A percentile compares a stretch with the other conserved stretches of the same genome.
phyloP scores from a whole-genome alignment of 2,797 vertebrate genomes.

The Brachymystax lenok region DNA sequence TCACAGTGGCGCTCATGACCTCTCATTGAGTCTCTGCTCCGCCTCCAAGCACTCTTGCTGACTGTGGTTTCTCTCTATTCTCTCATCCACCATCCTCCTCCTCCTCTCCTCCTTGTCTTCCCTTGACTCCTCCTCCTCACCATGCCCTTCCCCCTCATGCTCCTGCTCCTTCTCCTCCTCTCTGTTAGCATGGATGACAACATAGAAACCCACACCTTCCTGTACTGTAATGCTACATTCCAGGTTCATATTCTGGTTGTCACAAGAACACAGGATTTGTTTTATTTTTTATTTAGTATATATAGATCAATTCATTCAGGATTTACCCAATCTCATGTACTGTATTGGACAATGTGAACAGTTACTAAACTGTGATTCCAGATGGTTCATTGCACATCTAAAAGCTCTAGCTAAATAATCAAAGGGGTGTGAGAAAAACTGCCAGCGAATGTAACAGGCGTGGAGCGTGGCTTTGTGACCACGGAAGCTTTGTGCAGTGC shows the following conservation, averaged over 20 bases:
- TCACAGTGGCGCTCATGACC: neutral
- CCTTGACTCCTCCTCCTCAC: neutral
- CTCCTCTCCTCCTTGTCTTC: conserved; percentile 6
- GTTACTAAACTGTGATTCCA: conserved; percentile 43
- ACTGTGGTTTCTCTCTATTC: neutral
- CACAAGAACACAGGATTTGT: neutral
- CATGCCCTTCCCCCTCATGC: neutral
- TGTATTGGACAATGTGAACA: conserved; percentile 14
- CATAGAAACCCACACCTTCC: conserved; percentile 61
- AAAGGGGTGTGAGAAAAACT: conserved; percentile 21
- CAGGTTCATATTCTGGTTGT: conserved; percentile 13
- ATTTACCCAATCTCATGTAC: neutral
- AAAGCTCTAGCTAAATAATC: conserved; percentile 30
- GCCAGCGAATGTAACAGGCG: neutral
- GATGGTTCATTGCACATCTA: conserved; percentile 34
- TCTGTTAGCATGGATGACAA: conserved; percentile 59
- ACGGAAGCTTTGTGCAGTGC: conserved; percentile 31
- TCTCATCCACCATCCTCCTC: too few relatives aligned
- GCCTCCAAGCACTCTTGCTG: neutral
- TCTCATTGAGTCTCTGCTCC: neutral
- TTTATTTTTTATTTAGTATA: too few relatives aligned
- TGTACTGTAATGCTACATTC: conserved; percentile 66
- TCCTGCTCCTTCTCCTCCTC: conserved; percentile 28
- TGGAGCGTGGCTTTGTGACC: too few relatives aligned
- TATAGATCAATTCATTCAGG: neutral